Percentiles rank a stretch among this genome's conserved stretches.
phyloP scores from a whole-genome alignment of 2,888 invertebrate species.

The Nymphalis urticae region DNA sequence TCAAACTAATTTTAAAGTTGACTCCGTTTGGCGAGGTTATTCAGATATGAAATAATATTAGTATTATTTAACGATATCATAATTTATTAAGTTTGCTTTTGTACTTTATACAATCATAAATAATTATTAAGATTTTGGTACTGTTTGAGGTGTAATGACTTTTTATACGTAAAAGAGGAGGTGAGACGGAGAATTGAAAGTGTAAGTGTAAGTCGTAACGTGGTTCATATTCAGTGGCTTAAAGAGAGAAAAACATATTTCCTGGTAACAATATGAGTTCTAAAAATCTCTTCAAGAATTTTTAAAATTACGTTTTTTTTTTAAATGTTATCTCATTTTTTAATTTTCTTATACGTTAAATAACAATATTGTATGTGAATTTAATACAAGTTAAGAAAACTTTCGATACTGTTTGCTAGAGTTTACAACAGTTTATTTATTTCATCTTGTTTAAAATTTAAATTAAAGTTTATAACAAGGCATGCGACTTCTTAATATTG shows the following conservation, averaged over 20 bases:
- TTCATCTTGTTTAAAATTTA: constrained; percentile 56
- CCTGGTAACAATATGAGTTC: too few relatives aligned
- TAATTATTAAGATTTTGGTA: too few relatives aligned
- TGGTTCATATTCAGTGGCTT: too few relatives aligned
- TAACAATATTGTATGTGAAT: constrained; percentile 13
- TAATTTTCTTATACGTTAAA: too few relatives aligned
- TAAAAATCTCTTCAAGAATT: too few relatives aligned
- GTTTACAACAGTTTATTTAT: constrained; percentile 50
- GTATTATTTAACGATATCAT: too few relatives aligned
- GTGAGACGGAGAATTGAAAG: not conserved
- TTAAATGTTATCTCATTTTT: not conserved
- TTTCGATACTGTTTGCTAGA: constrained; percentile 44
- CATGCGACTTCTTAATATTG: constrained; percentile 54
- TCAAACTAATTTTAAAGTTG: constrained; percentile 17
- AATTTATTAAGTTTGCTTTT: too few relatives aligned
- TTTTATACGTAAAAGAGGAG: too few relatives aligned
- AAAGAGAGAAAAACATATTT: too few relatives aligned
- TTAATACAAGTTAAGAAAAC: constrained; percentile 38
- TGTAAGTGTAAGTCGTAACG: not conserved
- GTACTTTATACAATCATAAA: too few relatives aligned
- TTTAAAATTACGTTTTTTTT: not conserved
- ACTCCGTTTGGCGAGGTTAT: not conserved
- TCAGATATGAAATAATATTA: too few relatives aligned
- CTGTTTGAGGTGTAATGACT: too few relatives aligned
- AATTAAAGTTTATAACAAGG: constrained; percentile 66